phyloP scores from a whole-genome alignment of 2,888 invertebrate species.

The Pterobdella sp. region DNA sequence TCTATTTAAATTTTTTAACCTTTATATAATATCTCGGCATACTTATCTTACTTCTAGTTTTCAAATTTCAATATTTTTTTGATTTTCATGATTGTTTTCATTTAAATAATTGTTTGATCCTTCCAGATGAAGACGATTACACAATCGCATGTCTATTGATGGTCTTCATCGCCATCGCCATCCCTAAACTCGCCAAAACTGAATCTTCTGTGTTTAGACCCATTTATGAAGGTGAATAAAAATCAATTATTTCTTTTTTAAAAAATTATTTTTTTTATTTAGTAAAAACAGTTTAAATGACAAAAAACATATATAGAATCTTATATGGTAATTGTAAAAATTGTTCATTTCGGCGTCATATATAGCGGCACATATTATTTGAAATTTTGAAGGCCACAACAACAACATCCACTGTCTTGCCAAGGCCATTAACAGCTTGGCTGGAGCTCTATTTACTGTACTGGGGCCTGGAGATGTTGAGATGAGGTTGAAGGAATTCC shows the following conservation, averaged over 20 bases:
- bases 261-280: background rate
- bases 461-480: conserved; percentile 92
- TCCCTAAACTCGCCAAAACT: conserved; percentile 78
- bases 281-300: background rate
- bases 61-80: background rate
- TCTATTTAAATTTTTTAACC: too few species aligned
- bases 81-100: background rate
- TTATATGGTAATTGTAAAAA: background rate
- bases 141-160: conserved; percentile 79
- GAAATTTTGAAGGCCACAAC: conserved; percentile 71
- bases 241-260: too few species aligned
- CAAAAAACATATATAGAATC: background rate
- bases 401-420: conserved; percentile 99
- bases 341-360: background rate
- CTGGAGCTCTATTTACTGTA: conserved; percentile 90
- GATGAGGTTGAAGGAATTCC: conserved; percentile 90
- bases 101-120: too few species aligned
- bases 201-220: conserved; percentile 66
- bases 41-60: background rate
- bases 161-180: conserved; percentile 96
- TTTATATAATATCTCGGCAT: too few species aligned
- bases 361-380: background rate
- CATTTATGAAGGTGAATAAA: conserved; percentile 50
- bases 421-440: conserved; percentile 57
- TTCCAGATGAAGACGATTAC: conserved; percentile 60